Percentiles rank a stretch among this genome's conserved stretches.
Evolutionary conservation across 1,140 invertebrate genomes (phyloP).

Genomic region (Apis laboriosa): DNA sequence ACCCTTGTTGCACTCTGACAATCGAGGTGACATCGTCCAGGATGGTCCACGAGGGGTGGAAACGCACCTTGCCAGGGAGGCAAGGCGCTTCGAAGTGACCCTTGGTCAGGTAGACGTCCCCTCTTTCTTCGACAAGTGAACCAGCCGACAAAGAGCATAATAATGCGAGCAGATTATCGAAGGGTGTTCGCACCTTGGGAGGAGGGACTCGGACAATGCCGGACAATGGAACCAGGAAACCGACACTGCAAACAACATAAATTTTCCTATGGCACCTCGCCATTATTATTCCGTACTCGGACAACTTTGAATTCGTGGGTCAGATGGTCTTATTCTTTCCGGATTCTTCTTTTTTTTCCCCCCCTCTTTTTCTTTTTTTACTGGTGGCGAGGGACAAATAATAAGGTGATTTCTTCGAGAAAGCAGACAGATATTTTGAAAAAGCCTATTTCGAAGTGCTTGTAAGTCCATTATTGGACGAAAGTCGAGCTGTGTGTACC

Average conservation of each 20-base stretch:
- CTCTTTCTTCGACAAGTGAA: constrained; percentile 72
- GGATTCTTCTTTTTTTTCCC: neutral
- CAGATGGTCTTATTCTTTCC: constrained; percentile 32
- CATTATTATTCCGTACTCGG: constrained; percentile 27
- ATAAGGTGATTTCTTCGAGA: neutral
- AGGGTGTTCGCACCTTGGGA: constrained; percentile 80
- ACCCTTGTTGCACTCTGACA: constrained; percentile 30
- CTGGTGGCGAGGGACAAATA: constrained; percentile 12
- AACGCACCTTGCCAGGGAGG: constrained; percentile 65
- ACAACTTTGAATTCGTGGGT: constrained; percentile 22
- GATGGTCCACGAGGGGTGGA: constrained; percentile 46
- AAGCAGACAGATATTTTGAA: neutral
- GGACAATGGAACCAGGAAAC: constrained; percentile 79
- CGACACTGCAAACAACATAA: constrained; percentile 81
- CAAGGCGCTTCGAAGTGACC: constrained; percentile 67
- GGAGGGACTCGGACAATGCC: constrained; percentile 79
- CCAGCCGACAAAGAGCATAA: constrained; percentile 78
- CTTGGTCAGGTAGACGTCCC: constrained; percentile 78
- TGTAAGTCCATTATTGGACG: constrained; percentile 60
- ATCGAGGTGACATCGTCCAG: constrained; percentile 34
- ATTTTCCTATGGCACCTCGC: constrained; percentile 68
- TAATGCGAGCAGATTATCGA: constrained; percentile 79
- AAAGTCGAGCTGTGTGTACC: constrained; percentile 33
- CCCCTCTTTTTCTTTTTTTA: neutral
- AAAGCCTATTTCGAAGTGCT: constrained; percentile 54